phyloP scores from a whole-genome alignment of 2,113 vertebrate genomes.

The Cottus gobio region DNA sequence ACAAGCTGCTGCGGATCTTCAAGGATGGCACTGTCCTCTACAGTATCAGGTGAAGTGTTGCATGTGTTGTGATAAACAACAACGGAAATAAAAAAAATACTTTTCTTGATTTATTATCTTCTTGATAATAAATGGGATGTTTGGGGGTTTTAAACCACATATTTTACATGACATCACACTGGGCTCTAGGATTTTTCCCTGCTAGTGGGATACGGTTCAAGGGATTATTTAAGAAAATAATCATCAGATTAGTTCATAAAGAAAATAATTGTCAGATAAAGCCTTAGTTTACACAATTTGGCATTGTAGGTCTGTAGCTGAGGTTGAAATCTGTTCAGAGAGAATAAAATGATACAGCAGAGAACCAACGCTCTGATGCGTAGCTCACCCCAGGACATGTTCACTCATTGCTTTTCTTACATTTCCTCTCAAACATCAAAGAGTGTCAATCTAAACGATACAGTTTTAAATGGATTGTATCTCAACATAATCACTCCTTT shows the following conservation, averaged over 20 bases:
- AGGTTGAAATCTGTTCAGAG: slow-evolving; percentile 10
- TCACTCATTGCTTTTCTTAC: slow-evolving; percentile 58
- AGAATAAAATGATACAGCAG: slow-evolving; percentile 5
- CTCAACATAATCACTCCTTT: slow-evolving; percentile 59
- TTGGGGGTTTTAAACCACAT: neutral
- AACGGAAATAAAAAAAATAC: neutral
- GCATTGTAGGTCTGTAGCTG: neutral
- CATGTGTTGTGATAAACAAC: neutral
- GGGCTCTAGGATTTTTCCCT: neutral
- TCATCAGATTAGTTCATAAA: neutral
- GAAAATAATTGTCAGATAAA: neutral
- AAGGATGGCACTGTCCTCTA: slow-evolving; percentile 97
- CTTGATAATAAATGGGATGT: neutral
- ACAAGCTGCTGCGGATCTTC: slow-evolving; percentile 97
- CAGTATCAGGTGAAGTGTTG: slow-evolving; percentile 91
- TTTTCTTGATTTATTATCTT: too few species aligned
- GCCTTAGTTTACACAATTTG: neutral
- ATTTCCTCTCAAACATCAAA: slow-evolving; percentile 71
- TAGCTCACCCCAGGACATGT: slow-evolving; percentile 50
- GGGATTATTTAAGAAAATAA: slow-evolving; percentile 9
- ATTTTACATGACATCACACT: neutral
- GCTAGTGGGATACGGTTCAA: neutral
- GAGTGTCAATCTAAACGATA: slow-evolving; percentile 50
- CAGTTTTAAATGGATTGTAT: slow-evolving; percentile 60
- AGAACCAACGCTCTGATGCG: slow-evolving; percentile 31